A percentile compares a stretch with the other conserved stretches of the same genome.
Conservation (phyloP, 2,113 vertebrate species). For the Lepus timidus region DNA sequence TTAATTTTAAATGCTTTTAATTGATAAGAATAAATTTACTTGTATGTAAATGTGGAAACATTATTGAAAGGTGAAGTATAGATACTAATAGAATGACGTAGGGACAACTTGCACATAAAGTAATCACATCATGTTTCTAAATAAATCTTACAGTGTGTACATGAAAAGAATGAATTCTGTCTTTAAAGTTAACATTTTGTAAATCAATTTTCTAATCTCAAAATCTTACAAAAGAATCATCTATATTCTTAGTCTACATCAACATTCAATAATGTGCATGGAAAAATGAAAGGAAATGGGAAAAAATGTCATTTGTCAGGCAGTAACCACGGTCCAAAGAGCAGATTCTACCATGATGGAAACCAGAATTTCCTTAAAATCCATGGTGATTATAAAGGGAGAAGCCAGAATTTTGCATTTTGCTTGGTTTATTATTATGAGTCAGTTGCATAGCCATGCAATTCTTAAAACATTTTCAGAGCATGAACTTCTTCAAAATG, state of each 20-base stretch:
- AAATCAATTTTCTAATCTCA: constrained; percentile 47
- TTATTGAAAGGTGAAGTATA: not conserved
- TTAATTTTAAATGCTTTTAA: constrained; percentile 21
- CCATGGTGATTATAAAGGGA: not conserved
- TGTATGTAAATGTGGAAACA: not conserved
- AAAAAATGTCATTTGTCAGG: not conserved
- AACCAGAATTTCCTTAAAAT: not conserved
- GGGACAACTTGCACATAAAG: not conserved
- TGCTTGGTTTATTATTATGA: not conserved
- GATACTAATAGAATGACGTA: not conserved
- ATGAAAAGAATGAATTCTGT: not conserved
- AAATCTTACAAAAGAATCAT: constrained; percentile 2
- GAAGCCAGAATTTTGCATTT: not conserved
- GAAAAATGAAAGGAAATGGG: constrained; percentile 18
- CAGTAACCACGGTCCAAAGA: not conserved
- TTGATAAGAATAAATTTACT: constrained; percentile 4
- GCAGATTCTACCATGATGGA: not conserved
- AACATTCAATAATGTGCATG: not conserved
- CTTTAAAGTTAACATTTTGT: constrained; percentile 30
- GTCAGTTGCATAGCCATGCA: not conserved
- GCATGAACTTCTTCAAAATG: not conserved
- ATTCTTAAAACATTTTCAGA: not conserved
- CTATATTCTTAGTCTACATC: not conserved
- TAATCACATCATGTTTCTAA: not conserved
- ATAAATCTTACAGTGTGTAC: not conserved